phyloP scores from a whole-genome alignment of 92 coral and sea anemone genomes.

The Anthopleura xanthogrammica region DNA sequence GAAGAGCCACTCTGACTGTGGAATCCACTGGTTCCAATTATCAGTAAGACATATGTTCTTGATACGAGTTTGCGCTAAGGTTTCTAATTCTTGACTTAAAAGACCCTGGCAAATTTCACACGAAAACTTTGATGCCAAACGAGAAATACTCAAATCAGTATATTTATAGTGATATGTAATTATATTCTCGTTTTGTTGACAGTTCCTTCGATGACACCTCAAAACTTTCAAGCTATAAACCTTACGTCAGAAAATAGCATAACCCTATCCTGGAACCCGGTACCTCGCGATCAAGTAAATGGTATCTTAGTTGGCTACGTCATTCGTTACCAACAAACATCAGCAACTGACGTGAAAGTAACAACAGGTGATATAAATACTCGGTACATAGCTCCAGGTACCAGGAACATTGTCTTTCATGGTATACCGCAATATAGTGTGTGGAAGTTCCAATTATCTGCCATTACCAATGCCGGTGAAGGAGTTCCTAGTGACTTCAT shows the following conservation, averaged over 20 bases:
- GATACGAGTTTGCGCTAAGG: too few species aligned
- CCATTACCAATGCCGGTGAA: constrained; percentile 30
- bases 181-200: not conserved
- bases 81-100: too few species aligned
- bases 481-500: constrained; percentile 29
- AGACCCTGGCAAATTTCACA: too few species aligned
- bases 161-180: not conserved
- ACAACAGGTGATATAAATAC: not conserved
- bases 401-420: constrained; percentile 1
- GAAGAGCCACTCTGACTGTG: too few species aligned
- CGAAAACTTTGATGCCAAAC: too few species aligned
- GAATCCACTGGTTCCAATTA: too few species aligned
- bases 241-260: constrained; percentile 33
- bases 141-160: too few species aligned
- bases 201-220: constrained; percentile 47
- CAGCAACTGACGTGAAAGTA: constrained; percentile 21
- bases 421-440: constrained; percentile 32
- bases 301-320: constrained; percentile 35
- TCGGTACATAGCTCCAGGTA: not conserved
- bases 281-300: constrained; percentile 42
- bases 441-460: constrained; percentile 35
- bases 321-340: constrained; percentile 22
- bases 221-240: constrained; percentile 19
- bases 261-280: constrained; percentile 40
- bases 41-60: too few species aligned